These are phyloP conservation scores for Netelia melanura DNA, from an alignment of 2,888 invertebrate genomes.

Conservation along the genomic window DNA sequence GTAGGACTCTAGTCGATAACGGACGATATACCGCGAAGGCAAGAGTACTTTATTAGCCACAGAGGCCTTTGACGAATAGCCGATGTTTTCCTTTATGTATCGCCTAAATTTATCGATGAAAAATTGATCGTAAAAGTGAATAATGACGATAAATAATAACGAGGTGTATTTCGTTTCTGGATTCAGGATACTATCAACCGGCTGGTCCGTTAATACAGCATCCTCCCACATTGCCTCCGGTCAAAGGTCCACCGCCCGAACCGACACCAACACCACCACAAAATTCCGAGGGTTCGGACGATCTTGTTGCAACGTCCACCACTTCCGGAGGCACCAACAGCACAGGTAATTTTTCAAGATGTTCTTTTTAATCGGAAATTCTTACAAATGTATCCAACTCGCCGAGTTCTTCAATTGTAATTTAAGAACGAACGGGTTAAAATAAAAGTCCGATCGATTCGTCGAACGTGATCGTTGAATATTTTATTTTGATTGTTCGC, in stretches of 20 bases:
- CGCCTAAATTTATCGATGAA: conserved; percentile 4
- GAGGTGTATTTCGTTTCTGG: conserved; percentile 45
- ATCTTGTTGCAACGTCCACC: conserved; percentile 82
- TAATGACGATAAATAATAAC: not conserved
- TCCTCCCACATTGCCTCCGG: conserved; percentile 84
- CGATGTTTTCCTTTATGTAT: conserved; percentile 10
- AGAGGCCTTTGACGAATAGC: conserved; percentile 7
- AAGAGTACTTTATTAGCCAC: conserved; percentile 13
- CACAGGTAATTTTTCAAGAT: conserved; percentile 75
- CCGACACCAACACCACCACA: conserved; percentile 84
- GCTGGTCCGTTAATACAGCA: conserved; percentile 93
- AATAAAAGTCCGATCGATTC: no score
- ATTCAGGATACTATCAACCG: conserved; percentile 95
- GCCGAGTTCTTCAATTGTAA: conserved; percentile 43
- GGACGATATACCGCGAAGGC: not conserved
- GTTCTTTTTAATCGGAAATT: conserved; percentile 64
- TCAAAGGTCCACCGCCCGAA: conserved; percentile 83
- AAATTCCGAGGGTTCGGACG: conserved; percentile 83
- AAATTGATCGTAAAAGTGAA: not conserved
- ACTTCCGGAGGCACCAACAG: conserved; percentile 83
- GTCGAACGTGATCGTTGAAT: not conserved
- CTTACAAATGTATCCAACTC: conserved; percentile 58
- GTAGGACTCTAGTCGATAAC: conserved; percentile 21
- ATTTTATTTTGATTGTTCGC: conserved; percentile 8
- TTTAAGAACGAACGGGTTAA: conserved; percentile 19